Evolutionary conservation across 2,888 invertebrate species (phyloP), one percentile per base, ranked within the genome.

Genomic region (Rhorus exstirpatorius): DNA sequence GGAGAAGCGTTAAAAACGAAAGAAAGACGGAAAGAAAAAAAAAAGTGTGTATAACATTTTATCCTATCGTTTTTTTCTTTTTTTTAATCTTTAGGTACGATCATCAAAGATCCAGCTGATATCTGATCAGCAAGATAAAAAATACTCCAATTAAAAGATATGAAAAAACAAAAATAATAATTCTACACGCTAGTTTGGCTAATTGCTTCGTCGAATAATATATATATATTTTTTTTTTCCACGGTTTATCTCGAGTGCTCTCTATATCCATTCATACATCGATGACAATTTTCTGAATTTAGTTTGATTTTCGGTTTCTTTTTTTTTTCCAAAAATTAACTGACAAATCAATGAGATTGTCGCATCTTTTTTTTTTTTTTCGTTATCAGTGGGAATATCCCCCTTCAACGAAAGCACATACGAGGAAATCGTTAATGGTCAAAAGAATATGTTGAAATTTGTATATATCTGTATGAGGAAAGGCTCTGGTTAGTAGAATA

Each of bases 391-490:
- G 14, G 35, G 10, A 8, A 19, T 61, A 14, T 19, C 46, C 7
- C 26, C 17, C 26, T 31, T 31, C 21, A 17, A 63, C 14, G 53
- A 12, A n/a, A 6, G 41, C 38, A 26, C 35, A 19, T 21, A 46
- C 14, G 44, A 60, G 14, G n/a, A 74, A 49, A 63, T 17, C 61
- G 35, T 44, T 53, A 71, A 51, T 55, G 61, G 72, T 76, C 38
- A 26, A 49, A 19, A 49, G 60, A n/a, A n/a, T 38, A 41, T 31
- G 68, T 74, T 68, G 74, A 75, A 79, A 74, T 70, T 55, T 74
- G 49, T 24, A 17, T 53, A 58, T 38, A 53, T 74, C 41, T 41
- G n/a, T 26, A 74, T 51, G 75, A 74, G 75, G 70, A 79, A 76
- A 67, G 63, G 8, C 41, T 17, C 41, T 3, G 41, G 21, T 75